A percentile compares a stretch with the other conserved stretches of the same genome.
Evolutionary conservation across 2,113 vertebrate genomes (phyloP).

Genomic region (Ariopsis seemanni): DNA sequence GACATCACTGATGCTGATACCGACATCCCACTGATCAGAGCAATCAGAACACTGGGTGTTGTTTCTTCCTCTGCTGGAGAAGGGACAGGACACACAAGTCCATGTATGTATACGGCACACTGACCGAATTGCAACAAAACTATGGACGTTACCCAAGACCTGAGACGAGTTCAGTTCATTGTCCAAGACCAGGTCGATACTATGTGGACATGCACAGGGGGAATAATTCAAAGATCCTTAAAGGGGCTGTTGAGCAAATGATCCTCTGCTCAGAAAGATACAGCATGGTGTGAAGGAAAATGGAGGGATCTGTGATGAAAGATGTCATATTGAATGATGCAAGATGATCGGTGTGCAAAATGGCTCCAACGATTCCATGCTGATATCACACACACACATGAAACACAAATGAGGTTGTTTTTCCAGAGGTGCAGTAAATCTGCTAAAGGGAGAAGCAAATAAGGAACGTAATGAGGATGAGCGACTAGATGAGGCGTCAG

Average conservation of each 20-base stretch:
- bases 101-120: not conserved
- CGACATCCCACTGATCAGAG: not conserved
- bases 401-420: conserved; percentile 11
- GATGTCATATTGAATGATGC: conserved; percentile 18
- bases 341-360: conserved; percentile 10
- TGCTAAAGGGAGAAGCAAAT: not conserved
- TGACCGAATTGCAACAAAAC: not conserved
- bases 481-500: conserved; percentile 33
- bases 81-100: conserved; percentile 11
- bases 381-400: conserved; percentile 2
- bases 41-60: not conserved
- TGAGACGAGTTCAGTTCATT: conserved; percentile 41
- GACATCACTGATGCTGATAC: conserved; percentile 30
- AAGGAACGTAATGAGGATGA: not conserved
- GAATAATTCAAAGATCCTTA: conserved; percentile 29
- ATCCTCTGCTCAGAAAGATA: conserved; percentile 21
- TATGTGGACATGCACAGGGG: not conserved
- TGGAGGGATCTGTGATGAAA: not conserved
- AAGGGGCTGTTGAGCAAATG: conserved; percentile 18
- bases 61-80: conserved; percentile 13
- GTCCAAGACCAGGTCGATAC: conserved; percentile 30
- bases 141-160: conserved; percentile 6
- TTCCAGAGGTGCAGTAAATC: not conserved
- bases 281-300: not conserved
- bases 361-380: conserved; percentile 27